Conservation (phyloP, 2,888 invertebrate genomes). For the Ormyrus nitidulus region DNA sequence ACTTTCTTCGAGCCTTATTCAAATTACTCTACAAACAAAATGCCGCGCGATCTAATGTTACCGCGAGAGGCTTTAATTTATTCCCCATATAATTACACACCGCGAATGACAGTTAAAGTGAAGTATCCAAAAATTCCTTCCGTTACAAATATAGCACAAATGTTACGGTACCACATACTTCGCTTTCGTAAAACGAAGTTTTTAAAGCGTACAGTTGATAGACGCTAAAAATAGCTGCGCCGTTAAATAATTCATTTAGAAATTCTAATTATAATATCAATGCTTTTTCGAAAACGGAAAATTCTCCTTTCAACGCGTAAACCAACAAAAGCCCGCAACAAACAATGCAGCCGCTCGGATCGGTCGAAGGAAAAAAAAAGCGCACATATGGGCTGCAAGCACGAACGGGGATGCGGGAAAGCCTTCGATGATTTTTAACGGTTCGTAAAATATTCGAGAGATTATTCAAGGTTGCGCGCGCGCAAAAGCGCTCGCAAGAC, state of each 20-base stretch:
- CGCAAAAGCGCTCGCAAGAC: slow-evolving; percentile 56
- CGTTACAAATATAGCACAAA: no score
- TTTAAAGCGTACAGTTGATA: no score
- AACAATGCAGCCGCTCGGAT: not conserved
- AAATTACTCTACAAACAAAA: slow-evolving; percentile 31
- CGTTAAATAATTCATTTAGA: no score
- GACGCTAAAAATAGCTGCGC: no score
- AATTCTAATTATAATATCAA: no score
- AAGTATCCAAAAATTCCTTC: not conserved
- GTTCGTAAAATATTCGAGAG: slow-evolving; percentile 45
- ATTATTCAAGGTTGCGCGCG: slow-evolving; percentile 45
- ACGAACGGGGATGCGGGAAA: not conserved
- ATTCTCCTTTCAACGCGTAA: not conserved
- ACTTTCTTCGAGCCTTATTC: slow-evolving; percentile 42
- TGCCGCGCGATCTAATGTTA: slow-evolving; percentile 7
- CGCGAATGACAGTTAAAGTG: slow-evolving; percentile 23
- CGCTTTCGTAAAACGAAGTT: no score
- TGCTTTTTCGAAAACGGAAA: not conserved
- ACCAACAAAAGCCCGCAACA: not conserved
- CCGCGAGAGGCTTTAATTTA: slow-evolving; percentile 23
- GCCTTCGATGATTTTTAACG: slow-evolving; percentile 27
- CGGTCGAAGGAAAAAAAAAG: slow-evolving; percentile 2
- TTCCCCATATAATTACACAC: slow-evolving; percentile 7
- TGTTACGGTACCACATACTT: no score
- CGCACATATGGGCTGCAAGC: not conserved